These are phyloP conservation scores for Lasius fuliginosus DNA, from an alignment of 2,888 invertebrate species.

Conservation along the genomic window DNA sequence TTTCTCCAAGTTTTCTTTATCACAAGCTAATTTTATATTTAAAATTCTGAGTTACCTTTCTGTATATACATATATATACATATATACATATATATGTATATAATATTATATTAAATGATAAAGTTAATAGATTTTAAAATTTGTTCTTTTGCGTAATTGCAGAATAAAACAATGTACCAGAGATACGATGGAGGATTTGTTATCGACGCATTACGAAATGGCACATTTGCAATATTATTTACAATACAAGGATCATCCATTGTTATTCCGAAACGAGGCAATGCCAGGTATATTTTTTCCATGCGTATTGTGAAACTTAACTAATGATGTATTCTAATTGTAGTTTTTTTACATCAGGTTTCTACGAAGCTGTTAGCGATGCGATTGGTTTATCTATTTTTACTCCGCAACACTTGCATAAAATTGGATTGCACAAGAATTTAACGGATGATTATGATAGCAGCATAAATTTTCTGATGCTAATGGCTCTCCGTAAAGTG, in stretches of 20 bases:
- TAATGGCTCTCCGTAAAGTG: conserved; percentile 93
- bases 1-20: not conserved
- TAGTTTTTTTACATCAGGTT: conserved; percentile 88
- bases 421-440: conserved; percentile 91
- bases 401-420: conserved; percentile 92
- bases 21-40: conserved; percentile 18
- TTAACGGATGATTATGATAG: conserved; percentile 90
- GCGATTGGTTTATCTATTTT: conserved; percentile 92
- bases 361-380: conserved; percentile 95
- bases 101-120: not conserved
- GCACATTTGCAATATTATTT: conserved; percentile 94
- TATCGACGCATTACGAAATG: conserved; percentile 94
- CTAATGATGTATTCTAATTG: not conserved
- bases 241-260: conserved; percentile 92
- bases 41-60: not conserved
- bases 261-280: conserved; percentile 93
- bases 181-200: conserved; percentile 92
- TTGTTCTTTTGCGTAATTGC: conserved; percentile 8
- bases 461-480: conserved; percentile 93
- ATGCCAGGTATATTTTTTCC: conserved; percentile 89
- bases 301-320: not conserved
- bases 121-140: not conserved
- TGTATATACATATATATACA: not conserved
- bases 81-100: no score
- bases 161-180: conserved; percentile 95